Evolutionary conservation across 2,888 invertebrate species (phyloP), one percentile per base, ranked within the genome.

Genomic region (Sicus ferrugineus): DNA sequence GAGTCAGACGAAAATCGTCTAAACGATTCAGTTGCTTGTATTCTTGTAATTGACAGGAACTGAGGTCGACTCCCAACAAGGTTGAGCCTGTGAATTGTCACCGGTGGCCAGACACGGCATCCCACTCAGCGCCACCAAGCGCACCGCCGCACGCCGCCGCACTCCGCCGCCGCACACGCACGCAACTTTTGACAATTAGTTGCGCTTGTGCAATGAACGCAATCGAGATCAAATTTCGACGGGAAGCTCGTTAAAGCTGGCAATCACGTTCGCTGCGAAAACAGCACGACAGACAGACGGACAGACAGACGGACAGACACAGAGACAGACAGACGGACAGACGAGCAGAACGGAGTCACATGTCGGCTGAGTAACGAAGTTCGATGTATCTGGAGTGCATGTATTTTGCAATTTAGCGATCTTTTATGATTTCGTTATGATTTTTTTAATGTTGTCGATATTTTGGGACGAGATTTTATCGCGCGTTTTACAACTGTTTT

Each of bases 101-200:
- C n/a, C n/a, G n/a, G n/a, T n/a, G n/a, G n/a, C n/a, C n/a, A 2
- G 14, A 16, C n/a, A n/a, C 42, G n/a, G 4, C 42, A n/a, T 16
- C 42, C 16, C 4, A 16, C 4, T 48, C 62, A 48, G 48, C 48
- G 46, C 26, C 46, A 62, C 62, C 46, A 30, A n/a, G 48, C 19
- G 23, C 23, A 26, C 28, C 31, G 34, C 31, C 21, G 48, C 48
- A 21, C n/a, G n/a, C n/a, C n/a, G n/a, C n/a, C n/a, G n/a, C n/a
- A n/a, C n/a, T n/a, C n/a, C n/a, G n/a, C n/a, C n/a, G n/a, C n/a
- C n/a, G n/a, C n/a, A 42, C 42, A n/a, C 23, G 42, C 23, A 23
- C 61, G 23, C 38, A 67, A 67, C 48, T 48, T 58, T 48, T 48
- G 67, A 59, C 59, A 65, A 65, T 65, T 65, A 38, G 65, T 63